Evolutionary conservation across 2,888 invertebrate genomes (phyloP).

Genomic region (Eupeodes luniger): DNA sequence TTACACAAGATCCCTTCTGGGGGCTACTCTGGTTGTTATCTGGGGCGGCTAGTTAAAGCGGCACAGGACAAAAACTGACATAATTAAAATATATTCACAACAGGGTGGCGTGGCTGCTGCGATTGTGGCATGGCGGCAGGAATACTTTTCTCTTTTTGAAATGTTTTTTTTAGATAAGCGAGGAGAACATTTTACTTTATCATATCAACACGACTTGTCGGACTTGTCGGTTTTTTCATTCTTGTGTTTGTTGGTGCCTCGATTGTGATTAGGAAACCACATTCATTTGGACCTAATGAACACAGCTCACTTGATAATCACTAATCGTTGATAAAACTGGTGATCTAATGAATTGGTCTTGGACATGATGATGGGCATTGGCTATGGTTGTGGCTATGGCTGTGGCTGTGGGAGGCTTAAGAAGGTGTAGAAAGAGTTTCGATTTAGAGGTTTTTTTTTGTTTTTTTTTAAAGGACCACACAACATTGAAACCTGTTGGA

Average conservation of each 20-base stretch:
- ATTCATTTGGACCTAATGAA: conserved; percentile 67
- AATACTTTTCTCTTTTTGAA: conserved; percentile 14
- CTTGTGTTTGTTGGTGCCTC: not conserved
- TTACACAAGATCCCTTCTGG: conserved; percentile 65
- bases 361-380: conserved; percentile 1
- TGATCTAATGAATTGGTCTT: conserved; percentile 69
- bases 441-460: conserved; percentile 1
- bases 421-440: conserved; percentile 51
- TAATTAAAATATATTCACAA: conserved; percentile 73
- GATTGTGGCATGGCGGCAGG: not conserved
- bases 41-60: conserved; percentile 54
- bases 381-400: not conserved
- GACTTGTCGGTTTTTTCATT: conserved; percentile 21
- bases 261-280: conserved; percentile 18
- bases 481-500: conserved; percentile 3
- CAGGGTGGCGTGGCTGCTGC: conserved; percentile 29
- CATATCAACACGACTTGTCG: conserved; percentile 68
- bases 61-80: conserved; percentile 74
- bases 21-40: conserved; percentile 48
- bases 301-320: conserved; percentile 60
- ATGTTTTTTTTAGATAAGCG: conserved; percentile 24
- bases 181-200: conserved; percentile 64
- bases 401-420: conserved; percentile 1
- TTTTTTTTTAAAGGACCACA: conserved; percentile 54
- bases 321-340: conserved; percentile 63